A percentile compares a stretch with the other conserved stretches of the same genome.
phyloP scores from a whole-genome alignment of 2,113 vertebrate species.

The Cygnus atratus region DNA sequence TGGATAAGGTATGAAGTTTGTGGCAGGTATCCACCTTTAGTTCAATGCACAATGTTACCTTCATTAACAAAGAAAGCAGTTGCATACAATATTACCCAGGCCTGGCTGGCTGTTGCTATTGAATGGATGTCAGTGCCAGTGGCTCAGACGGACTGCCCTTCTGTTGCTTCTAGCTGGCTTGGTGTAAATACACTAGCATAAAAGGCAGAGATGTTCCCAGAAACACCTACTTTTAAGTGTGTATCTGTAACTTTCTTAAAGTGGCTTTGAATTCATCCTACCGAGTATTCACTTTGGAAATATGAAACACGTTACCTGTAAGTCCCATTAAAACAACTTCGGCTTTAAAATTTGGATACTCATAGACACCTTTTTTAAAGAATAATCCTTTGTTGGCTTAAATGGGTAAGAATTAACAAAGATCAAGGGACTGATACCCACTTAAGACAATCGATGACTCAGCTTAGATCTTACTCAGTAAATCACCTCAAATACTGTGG shows the following conservation, averaged over 20 bases:
- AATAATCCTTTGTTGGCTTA: background rate
- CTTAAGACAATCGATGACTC: background rate
- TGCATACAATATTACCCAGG: background rate
- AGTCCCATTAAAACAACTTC: constrained; percentile 20
- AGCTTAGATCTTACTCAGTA: background rate
- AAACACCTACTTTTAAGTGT: background rate
- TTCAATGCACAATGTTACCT: background rate
- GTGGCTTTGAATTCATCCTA: background rate
- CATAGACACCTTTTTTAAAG: background rate
- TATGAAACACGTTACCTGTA: background rate
- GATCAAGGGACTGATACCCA: background rate
- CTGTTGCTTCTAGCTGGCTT: background rate
- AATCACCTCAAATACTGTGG: background rate
- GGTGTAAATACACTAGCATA: background rate
- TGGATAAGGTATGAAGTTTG: background rate
- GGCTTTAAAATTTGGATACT: constrained; percentile 9
- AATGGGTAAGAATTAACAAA: constrained; percentile 3
- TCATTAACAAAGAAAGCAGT: fast-evolving
- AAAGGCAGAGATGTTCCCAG: background rate
- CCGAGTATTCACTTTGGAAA: background rate
- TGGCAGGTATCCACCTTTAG: background rate
- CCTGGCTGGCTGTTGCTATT: background rate
- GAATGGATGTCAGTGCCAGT: background rate
- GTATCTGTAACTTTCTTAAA: background rate
- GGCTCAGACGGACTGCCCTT: background rate